These are phyloP conservation scores for Yponomeuta evonymella DNA, from an alignment of 2,888 invertebrate genomes.

Conservation along the genomic window DNA sequence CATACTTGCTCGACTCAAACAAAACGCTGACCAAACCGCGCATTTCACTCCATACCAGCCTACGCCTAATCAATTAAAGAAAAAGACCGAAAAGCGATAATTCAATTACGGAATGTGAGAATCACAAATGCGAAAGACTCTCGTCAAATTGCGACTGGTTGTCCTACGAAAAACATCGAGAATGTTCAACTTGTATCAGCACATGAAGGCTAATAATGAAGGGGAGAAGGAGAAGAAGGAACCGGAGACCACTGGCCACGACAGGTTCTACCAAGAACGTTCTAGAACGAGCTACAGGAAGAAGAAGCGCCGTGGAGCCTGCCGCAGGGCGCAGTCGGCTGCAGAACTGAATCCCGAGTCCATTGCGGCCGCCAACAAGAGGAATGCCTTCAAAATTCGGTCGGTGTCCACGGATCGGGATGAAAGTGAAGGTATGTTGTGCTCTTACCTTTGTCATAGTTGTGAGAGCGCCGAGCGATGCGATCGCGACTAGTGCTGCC, in stretches of 20 bases:
- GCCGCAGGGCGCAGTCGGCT: conserved; percentile 81
- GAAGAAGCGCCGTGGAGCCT: conserved; percentile 75
- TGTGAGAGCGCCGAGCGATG: no score
- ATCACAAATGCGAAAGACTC: conserved; percentile 37
- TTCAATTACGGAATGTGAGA: neutral
- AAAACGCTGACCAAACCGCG: conserved; percentile 28
- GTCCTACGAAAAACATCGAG: conserved; percentile 38
- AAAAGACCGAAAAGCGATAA: conserved; percentile 14
- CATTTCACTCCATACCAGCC: conserved; percentile 19
- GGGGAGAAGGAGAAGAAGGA: conserved; percentile 69
- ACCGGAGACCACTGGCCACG: conserved; percentile 85
- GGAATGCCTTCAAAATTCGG: conserved; percentile 77
- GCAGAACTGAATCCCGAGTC: conserved; percentile 80
- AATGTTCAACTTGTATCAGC: conserved; percentile 88
- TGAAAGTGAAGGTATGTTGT: conserved; percentile 65
- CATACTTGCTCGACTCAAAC: conserved; percentile 48
- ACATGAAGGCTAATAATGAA: conserved; percentile 77
- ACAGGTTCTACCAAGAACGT: conserved; percentile 53
- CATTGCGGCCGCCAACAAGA: conserved; percentile 78
- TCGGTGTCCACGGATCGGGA: conserved; percentile 80
- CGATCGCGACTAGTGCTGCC: no score
- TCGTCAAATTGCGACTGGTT: conserved; percentile 35
- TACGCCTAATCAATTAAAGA: conserved; percentile 14
- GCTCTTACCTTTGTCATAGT: no score
- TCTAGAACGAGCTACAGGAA: conserved; percentile 68